Evolutionary conservation across 1,140 invertebrate genomes (phyloP), one percentile per base, ranked within the genome.

Genomic region (Arion vulgaris): DNA sequence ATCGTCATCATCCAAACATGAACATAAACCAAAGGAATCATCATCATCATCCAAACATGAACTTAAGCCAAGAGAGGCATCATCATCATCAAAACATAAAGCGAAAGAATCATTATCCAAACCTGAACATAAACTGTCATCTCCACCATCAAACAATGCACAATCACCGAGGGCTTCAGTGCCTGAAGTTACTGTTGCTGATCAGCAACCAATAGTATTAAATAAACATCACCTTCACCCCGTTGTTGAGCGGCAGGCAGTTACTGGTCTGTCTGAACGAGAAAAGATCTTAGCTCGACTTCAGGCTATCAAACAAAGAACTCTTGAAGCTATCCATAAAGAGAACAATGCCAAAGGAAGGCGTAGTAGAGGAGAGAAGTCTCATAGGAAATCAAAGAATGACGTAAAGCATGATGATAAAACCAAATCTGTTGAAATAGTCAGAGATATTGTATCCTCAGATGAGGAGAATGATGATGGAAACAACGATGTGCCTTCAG

Each of bases 241-340:
- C 23, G 26, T 39, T 5, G 26, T 39, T 26, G 77, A 79, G 38
- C 19, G 77, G 15, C 78, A 80, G 11, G 68, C 38, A 51, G 1
- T n/a, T 26, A 0, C 78, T 17, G 15, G 11, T 39, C 23, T 81
- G 7, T 73, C 80, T 45, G 80, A 81, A 38, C 51, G 34, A 49
- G 80, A 72, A 36, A 81, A 81, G 49, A 81, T 81, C 11, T 71
- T 81, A 26, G 80, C 80, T 2, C 19, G 49, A 38, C 80, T 81
- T 0, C 69, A 73, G 19, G 80, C 80, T 13, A 81, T 81, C 51
- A 81, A 81, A 57, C 57, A 81, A 51, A 72, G 80, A 38, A 81
- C 80, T 7, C 34, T 81, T 13, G 80, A 68, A 36, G 80, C 80
- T 36, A 81, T 81, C 49, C 69, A 72, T 1, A 51, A 57, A 49